Percentiles rank a stretch among this genome's conserved stretches.
phyloP scores from a whole-genome alignment of 2,797 vertebrate genomes.

The Pelochelys cantorii region DNA sequence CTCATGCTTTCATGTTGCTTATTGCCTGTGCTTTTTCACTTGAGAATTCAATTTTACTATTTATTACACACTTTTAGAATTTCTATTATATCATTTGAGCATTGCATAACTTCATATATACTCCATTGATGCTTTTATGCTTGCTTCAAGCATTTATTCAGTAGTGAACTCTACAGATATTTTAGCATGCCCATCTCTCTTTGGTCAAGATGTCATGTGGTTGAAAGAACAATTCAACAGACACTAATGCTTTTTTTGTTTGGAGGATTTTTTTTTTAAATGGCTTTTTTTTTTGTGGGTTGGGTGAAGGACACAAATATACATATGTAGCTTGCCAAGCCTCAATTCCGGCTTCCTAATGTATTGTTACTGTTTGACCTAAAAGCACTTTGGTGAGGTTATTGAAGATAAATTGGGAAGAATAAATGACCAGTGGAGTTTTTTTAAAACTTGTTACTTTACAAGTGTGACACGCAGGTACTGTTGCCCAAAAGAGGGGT shows the following conservation, averaged over 20 bases:
- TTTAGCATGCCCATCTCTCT: background rate
- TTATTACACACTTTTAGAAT: background rate
- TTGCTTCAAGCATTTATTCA: background rate
- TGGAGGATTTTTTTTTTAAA: background rate
- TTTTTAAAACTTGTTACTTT: background rate
- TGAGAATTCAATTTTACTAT: background rate
- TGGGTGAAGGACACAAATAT: background rate
- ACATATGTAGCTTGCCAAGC: background rate
- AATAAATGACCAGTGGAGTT: background rate
- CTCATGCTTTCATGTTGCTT: background rate
- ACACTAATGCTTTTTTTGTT: background rate
- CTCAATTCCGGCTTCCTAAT: background rate
- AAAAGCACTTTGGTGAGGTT: background rate
- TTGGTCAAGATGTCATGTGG: background rate
- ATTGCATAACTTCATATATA: constrained; percentile 16
- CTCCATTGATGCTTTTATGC: background rate
- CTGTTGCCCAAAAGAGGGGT: background rate
- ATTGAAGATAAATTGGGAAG: background rate
- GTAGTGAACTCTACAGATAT: background rate
- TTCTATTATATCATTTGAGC: background rate
- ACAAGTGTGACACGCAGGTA: background rate
- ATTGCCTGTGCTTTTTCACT: constrained; percentile 40
- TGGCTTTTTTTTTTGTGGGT: background rate
- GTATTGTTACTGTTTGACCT: background rate
- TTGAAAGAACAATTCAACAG: background rate